Conservation (phyloP, 1,140 invertebrate genomes). For the Hesperophylax magnus region DNA sequence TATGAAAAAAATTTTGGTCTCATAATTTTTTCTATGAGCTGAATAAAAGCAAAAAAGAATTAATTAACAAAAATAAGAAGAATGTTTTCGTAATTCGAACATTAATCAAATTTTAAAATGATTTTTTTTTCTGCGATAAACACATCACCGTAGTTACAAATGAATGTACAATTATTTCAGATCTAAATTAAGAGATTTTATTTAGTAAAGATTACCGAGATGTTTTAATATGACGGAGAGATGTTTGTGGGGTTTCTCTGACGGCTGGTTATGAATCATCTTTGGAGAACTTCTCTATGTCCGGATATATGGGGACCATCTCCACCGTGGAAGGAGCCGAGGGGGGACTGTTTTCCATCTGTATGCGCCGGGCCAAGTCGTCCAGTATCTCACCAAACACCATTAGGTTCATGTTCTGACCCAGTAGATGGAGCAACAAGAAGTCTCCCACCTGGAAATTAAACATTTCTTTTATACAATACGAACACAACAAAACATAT, state of each 20-base stretch:
- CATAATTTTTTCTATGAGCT: too few relatives aligned
- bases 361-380: constrained; percentile 74
- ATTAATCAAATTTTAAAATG: too few relatives aligned
- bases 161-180: too few relatives aligned
- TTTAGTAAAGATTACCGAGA: not conserved
- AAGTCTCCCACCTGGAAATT: constrained; percentile 85
- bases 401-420: constrained; percentile 88
- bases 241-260: constrained; percentile 51
- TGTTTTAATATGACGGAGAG: constrained; percentile 20
- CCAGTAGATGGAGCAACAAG: constrained; percentile 84
- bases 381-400: constrained; percentile 83
- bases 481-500: too few relatives aligned
- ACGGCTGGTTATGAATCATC: constrained; percentile 79
- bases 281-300: constrained; percentile 82
- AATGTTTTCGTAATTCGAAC: too few relatives aligned
- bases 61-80: too few relatives aligned
- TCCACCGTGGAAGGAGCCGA: constrained; percentile 88
- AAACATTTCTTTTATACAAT: too few relatives aligned
- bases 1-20: too few relatives aligned
- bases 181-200: too few relatives aligned
- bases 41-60: too few relatives aligned
- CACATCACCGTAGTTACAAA: too few relatives aligned
- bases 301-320: constrained; percentile 87
- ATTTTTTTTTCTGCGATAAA: too few relatives aligned
- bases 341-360: constrained; percentile 80